A percentile compares a stretch with the other conserved stretches of the same genome.
Conservation (phyloP, 2,797 vertebrate species). For the Malurus splendens region DNA sequence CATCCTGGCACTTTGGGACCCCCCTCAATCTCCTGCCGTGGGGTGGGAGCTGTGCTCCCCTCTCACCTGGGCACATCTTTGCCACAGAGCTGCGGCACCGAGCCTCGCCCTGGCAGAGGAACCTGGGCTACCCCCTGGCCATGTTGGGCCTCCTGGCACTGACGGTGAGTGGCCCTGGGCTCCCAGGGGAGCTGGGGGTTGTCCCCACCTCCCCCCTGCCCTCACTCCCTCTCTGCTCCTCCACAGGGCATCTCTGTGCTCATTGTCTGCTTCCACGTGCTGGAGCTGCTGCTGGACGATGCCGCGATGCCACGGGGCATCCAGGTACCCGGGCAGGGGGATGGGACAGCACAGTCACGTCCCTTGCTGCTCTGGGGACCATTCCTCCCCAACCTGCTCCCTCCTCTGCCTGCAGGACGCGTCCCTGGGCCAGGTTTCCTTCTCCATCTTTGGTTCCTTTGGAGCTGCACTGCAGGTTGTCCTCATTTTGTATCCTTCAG, state of each 20-base stretch:
- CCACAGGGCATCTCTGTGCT: slow-evolving; percentile 89
- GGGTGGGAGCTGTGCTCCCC: neutral
- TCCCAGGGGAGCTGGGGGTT: neutral
- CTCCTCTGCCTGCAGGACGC: slow-evolving; percentile 73
- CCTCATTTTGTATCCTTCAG: slow-evolving; percentile 95
- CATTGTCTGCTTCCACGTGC: slow-evolving; percentile 89
- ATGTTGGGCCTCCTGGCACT: slow-evolving; percentile 89
- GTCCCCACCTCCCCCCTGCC: rapidly evolving
- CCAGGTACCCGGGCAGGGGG: slow-evolving; percentile 70
- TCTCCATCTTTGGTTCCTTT: slow-evolving; percentile 92
- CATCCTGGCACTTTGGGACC: neutral
- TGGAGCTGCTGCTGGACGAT: slow-evolving; percentile 94
- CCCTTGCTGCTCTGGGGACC: rapidly evolving
- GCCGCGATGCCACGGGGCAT: slow-evolving; percentile 91
- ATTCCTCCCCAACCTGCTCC: rapidly evolving
- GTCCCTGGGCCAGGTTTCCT: slow-evolving; percentile 88
- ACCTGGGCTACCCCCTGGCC: slow-evolving; percentile 91
- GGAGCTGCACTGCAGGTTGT: slow-evolving; percentile 93
- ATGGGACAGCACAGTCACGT: rapidly evolving
- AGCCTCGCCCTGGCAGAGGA: slow-evolving; percentile 93
- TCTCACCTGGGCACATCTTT: neutral
- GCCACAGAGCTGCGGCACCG: slow-evolving; percentile 83
- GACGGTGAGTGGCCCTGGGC: slow-evolving; percentile 74
- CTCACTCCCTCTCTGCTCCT: neutral
- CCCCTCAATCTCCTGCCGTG: neutral